These are phyloP conservation scores for Thermophis baileyi DNA, from an alignment of 2,113 vertebrate species.

Conservation along the genomic window DNA sequence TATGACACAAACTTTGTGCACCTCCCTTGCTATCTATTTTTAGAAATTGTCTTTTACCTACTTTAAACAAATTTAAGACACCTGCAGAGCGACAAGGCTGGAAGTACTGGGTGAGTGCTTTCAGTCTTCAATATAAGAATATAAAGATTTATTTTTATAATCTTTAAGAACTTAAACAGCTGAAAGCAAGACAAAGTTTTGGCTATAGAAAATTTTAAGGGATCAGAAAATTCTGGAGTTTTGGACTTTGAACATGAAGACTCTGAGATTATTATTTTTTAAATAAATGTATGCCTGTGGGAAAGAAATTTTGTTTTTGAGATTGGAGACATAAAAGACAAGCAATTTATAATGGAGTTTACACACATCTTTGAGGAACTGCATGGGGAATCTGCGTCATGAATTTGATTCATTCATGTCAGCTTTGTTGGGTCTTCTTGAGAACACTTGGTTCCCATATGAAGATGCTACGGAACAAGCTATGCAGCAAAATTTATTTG, in stretches of 20 bases:
- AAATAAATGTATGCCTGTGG: background rate
- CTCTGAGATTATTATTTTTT: background rate
- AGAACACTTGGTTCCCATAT: background rate
- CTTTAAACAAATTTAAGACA: background rate
- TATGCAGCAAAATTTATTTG: background rate
- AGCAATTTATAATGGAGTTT: background rate
- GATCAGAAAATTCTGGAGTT: background rate
- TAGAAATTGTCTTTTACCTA: background rate
- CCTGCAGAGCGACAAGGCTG: background rate
- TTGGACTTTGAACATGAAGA: background rate
- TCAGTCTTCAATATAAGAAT: background rate
- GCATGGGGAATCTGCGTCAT: background rate
- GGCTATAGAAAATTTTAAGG: background rate
- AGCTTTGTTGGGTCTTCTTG: background rate
- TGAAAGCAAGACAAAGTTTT: background rate
- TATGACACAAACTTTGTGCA: background rate
- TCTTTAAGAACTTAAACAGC: background rate
- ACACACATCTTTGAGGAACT: background rate
- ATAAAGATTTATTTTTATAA: background rate
- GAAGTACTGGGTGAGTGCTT: background rate
- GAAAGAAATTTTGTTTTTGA: background rate
- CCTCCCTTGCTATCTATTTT: background rate
- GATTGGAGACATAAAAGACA: background rate
- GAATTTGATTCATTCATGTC: background rate
- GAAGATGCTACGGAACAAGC: background rate